Base-by-base conservation (phyloP, 2,888 invertebrate species). In the Morinoia aosen region DNA sequence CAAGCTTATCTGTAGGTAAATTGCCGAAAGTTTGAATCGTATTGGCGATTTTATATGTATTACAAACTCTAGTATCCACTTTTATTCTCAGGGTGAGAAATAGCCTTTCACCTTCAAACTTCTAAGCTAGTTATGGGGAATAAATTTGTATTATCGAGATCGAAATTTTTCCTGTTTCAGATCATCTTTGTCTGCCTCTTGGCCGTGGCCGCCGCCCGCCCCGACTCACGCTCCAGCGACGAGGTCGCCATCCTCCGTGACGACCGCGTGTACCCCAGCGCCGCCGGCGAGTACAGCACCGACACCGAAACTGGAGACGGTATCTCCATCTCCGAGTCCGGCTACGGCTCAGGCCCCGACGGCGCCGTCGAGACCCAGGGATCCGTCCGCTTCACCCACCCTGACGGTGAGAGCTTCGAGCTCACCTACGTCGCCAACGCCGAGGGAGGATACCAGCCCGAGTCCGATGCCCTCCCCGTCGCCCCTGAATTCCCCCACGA, bases 251-350 rank as follows among this genome's bases (percentile, higher is more conserved):
- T 64, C 64, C 64, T 64, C 48, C 48, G 48, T 48, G 48, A 48
- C 48, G 48, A 48, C 48, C 48, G 48, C 48, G 48, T 48, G 48
- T 48, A 48, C 48, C 48, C 48, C 48, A 48, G 48, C 48, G 48
- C 48, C 48, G 48, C 48, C 48, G 48, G 64, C 64, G 64, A 88
- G 61, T 96, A 96, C 94, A 95, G 64, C 90, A 91, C 95, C 95
- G 76, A 95, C 94, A 95, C 95, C 56, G 95, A 96, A 58, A 96
- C 95, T 64, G 94, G 95, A 25, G 94, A 96, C 48, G 96, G 96
- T 39, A 95, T 91, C 95, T 88, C 40, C 48, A 88, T 95, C 56
- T 56, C 58, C 57, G 96, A 96, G 58, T 61, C 90, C 58, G 96
- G 96, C 39, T 93, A 93, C 93, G 93, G 93, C 93, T 94, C 76